These are phyloP conservation scores for Limnothrissa miodon DNA, from an alignment of 2,113 vertebrate genomes.

Conservation along the genomic window DNA sequence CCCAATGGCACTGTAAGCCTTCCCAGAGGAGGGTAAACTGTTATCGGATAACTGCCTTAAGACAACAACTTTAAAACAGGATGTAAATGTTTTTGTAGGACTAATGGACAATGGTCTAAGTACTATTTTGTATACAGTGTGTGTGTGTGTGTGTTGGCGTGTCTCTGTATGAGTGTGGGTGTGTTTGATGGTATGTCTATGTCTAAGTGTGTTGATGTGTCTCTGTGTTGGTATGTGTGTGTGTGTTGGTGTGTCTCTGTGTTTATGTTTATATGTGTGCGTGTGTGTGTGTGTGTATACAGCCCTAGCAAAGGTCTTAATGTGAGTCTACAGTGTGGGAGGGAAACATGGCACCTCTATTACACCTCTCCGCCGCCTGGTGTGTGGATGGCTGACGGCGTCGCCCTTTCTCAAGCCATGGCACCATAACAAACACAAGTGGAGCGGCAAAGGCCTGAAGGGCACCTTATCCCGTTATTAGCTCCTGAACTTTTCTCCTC, in stretches of 20 bases:
- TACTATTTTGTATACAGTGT: neutral
- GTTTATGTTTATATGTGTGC: slow-evolving; percentile 11
- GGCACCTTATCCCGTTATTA: slow-evolving; percentile 15
- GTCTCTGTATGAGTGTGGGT: no score
- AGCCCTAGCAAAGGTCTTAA: neutral
- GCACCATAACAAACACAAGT: slow-evolving; percentile 19
- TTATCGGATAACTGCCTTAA: no score
- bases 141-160: neutral
- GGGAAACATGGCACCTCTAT: neutral
- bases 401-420: slow-evolving; percentile 15
- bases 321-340: neutral
- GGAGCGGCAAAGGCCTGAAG: slow-evolving; percentile 24
- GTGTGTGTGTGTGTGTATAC: no score
- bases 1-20: no score
- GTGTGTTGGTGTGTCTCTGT: neutral
- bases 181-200: neutral
- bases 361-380: neutral
- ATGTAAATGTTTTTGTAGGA: no score
- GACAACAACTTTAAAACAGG: no score
- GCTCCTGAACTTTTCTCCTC: neutral
- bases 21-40: no score
- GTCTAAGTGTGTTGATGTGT: neutral
- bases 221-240: neutral
- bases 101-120: no score
- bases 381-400: neutral